A percentile compares a stretch with the other conserved stretches of the same genome.
These are phyloP conservation scores for Drosophila persimilis DNA, from an alignment of 1,140 invertebrate genomes.

Conservation along the genomic window DNA sequence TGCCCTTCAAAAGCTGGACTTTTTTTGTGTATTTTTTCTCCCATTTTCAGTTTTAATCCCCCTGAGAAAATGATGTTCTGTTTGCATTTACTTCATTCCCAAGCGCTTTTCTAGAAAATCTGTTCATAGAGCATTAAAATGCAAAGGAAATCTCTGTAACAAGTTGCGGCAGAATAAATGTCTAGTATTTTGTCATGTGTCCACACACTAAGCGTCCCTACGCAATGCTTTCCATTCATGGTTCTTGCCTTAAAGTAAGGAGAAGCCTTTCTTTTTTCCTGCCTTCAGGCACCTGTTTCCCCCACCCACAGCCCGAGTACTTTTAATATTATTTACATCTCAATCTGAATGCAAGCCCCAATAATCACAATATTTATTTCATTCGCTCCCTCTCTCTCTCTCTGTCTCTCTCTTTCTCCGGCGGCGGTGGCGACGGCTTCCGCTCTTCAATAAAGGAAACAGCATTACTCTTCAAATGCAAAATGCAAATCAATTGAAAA, in stretches of 20 bases:
- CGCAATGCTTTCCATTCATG: no score
- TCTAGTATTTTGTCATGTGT: no score
- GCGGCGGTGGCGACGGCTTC: constrained; percentile 39
- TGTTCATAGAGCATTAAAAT: no score
- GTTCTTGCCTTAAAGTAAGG: neutral
- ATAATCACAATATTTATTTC: constrained; percentile 36
- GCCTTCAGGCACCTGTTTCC: constrained; percentile 32
- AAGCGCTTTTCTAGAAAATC: no score
- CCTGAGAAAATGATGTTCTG: no score
- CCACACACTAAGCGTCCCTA: no score
- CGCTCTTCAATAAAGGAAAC: constrained; percentile 43
- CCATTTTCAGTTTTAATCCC: no score
- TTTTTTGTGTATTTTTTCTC: no score
- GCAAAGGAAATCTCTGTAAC: no score
- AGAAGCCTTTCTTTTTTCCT: neutral
- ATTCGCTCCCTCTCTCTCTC: constrained; percentile 20
- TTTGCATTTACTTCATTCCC: no score
- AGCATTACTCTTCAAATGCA: constrained; percentile 10
- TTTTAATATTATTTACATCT: constrained; percentile 25
- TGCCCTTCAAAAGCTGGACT: no score
- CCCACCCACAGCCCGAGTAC: neutral
- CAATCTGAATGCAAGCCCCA: constrained; percentile 2
- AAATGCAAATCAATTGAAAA: constrained; percentile 60
- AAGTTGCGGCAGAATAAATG: no score
- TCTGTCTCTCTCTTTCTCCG: constrained; percentile 1